Conservation (phyloP, 2,888 invertebrate genomes). For the Aphidoletes aphidimyza region DNA sequence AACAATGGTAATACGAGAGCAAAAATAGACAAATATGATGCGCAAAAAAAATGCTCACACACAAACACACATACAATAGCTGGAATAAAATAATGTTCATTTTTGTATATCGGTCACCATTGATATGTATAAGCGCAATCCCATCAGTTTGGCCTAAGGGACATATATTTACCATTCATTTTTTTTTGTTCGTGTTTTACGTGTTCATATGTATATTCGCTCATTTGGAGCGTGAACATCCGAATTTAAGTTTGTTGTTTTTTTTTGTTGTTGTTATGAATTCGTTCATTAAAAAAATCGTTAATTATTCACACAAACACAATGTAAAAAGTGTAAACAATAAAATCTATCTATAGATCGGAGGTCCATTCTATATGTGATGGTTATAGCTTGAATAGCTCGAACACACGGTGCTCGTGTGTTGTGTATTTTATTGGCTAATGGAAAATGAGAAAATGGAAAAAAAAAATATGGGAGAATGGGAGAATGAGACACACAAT, state of each 20-base stretch:
- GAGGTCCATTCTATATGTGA: no score
- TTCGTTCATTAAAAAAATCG: slow-evolving; percentile 18
- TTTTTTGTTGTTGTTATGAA: neutral
- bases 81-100: neutral
- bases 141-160: neutral
- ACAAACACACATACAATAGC: no score
- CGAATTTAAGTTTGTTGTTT: neutral
- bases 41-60: no score
- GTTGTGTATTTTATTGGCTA: no score
- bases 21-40: no score
- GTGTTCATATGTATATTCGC: neutral
- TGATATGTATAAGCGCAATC: neutral
- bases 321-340: neutral
- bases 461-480: no score
- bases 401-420: no score
- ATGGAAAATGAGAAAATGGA: no score
- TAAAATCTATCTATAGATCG: neutral
- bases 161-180: neutral
- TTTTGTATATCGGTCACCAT: neutral
- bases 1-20: no score
- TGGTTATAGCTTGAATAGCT: no score
- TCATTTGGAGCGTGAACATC: neutral
- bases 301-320: slow-evolving; percentile 11
- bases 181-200: neutral
- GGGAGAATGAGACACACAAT: no score